A percentile compares a stretch with the other conserved stretches of the same genome.
phyloP scores from a whole-genome alignment of 2,888 invertebrate species.

The Julus scandinavius region DNA sequence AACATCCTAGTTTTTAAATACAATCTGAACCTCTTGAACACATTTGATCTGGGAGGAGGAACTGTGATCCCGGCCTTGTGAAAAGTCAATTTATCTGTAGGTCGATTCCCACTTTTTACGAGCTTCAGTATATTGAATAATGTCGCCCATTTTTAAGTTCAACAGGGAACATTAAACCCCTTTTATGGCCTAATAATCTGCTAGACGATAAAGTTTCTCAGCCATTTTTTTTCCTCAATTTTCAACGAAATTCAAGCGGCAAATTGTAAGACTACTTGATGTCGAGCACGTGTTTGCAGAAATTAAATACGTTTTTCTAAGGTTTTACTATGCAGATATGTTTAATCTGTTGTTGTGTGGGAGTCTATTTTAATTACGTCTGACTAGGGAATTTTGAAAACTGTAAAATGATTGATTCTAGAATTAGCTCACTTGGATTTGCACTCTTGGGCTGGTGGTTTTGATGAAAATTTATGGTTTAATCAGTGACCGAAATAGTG shows the following conservation, averaged over 20 bases:
- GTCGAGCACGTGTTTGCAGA: neutral
- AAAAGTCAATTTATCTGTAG: neutral
- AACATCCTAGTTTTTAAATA: neutral
- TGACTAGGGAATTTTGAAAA: neutral
- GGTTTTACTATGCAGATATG: neutral
- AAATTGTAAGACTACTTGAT: neutral
- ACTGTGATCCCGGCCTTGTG: neutral
- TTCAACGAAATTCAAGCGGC: neutral
- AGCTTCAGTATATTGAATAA: neutral
- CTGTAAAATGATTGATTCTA: neutral
- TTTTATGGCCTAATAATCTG: conserved; percentile 15
- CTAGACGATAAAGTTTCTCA: conserved; percentile 17
- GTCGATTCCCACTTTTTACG: neutral
- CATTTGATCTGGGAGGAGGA: neutral
- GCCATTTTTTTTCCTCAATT: neutral
- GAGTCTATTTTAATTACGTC: neutral
- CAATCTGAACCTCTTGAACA: neutral
- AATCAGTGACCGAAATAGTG: neutral
- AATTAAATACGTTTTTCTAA: neutral
- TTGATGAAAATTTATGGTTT: conserved; percentile 16
- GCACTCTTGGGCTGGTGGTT: neutral
- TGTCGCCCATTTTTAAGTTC: neutral
- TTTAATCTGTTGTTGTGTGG: conserved; percentile 17
- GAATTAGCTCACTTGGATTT: neutral
- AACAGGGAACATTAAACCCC: neutral